Percentiles rank a stretch among this genome's conserved stretches.
phyloP scores from a whole-genome alignment of 2,797 vertebrate species.

The Alauda arvensis region DNA sequence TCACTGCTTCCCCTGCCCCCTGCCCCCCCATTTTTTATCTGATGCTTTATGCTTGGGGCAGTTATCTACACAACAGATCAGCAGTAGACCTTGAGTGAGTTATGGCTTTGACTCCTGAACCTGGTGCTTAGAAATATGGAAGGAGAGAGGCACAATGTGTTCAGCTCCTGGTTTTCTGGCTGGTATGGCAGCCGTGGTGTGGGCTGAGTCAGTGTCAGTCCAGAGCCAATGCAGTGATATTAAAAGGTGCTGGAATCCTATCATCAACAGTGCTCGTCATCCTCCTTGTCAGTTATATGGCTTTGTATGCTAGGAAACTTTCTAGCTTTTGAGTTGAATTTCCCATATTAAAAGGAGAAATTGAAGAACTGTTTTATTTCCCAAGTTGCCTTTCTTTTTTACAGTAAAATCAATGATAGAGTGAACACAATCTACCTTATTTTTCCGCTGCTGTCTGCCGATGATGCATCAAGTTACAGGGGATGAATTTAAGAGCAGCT shows the following conservation, averaged over 20 bases:
- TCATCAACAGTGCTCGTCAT: neutral
- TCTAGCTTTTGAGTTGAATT: neutral
- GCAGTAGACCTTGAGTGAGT: neutral
- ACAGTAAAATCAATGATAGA: neutral
- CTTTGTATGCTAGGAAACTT: neutral
- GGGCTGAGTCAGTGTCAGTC: neutral
- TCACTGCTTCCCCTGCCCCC: neutral
- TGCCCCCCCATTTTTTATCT: neutral
- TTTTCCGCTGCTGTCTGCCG: neutral
- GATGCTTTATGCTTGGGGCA: neutral
- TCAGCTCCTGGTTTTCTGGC: neutral
- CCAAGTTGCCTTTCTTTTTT: neutral
- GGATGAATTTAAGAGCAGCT: neutral
- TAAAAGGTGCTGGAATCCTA: neutral
- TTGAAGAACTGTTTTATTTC: neutral
- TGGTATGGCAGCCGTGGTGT: neutral
- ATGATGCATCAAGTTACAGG: neutral
- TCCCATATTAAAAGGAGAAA: conserved; percentile 5
- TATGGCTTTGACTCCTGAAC: neutral
- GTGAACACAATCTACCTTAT: neutral
- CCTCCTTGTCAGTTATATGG: neutral
- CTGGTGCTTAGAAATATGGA: neutral
- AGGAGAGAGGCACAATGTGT: neutral
- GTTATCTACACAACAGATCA: neutral
- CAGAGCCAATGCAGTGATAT: neutral